Conservation (phyloP, 2,113 vertebrate species). For the Leptocoma aspasia region DNA sequence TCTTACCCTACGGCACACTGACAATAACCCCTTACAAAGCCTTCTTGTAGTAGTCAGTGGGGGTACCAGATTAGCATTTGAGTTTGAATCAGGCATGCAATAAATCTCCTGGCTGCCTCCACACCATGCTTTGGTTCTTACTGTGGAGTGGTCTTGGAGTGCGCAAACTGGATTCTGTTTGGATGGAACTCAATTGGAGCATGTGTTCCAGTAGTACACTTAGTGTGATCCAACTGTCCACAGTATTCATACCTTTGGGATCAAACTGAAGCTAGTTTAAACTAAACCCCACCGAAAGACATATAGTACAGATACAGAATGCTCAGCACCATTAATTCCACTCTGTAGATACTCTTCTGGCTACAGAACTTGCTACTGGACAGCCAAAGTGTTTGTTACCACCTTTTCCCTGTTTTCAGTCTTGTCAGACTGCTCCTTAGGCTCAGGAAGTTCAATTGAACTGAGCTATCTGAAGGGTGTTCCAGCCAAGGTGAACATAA, state of each 20-base stretch:
- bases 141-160: background rate
- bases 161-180: background rate
- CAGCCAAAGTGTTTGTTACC: background rate
- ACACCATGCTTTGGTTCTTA: background rate
- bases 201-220: background rate
- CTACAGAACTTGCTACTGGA: background rate
- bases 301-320: background rate
- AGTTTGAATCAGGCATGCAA: background rate
- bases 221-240: background rate
- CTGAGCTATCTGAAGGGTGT: background rate
- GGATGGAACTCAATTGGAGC: background rate
- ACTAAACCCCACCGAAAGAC: background rate
- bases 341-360: background rate
- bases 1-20: background rate
- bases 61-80: background rate
- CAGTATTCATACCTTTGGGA: background rate
- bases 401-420: background rate
- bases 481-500: background rate
- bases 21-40: constrained; percentile 24
- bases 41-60: background rate
- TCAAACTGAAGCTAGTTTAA: background rate
- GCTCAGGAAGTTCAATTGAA: background rate
- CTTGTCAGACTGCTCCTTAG: background rate
- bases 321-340: background rate
- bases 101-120: background rate